Base-by-base conservation (phyloP, 2,797 vertebrate genomes). In the Kryptolebias ocellatus region DNA sequence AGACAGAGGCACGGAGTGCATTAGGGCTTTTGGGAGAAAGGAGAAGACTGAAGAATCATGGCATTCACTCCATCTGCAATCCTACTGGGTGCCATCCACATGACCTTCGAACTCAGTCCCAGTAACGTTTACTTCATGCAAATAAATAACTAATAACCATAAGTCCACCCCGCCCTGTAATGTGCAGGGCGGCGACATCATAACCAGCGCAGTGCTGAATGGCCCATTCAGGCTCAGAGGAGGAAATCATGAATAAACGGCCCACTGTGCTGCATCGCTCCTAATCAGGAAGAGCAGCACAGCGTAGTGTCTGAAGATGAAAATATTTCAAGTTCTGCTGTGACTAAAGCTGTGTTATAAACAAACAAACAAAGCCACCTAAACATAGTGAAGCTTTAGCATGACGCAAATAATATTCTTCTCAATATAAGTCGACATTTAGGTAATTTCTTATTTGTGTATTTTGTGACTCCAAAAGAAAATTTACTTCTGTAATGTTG, bases 51-150 rank as follows among this genome's bases (percentile, higher is more conserved):
- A 87, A 82, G 72, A 76, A 83, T 78, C 53, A 63, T 72, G 80
- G 78, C 75, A 64, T 51, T 53, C 14, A 2, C 61, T 60, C 17
- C 44, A 53, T 59, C 18, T 5, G 29, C 71, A 55, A 60, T 81
- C 73, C 81, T 86, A 63, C 76, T 87, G 86, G 81, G 70, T 84
- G 69, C 70, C 87, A 85, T 88, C 80, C 88, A 81, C 52, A 28
- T 46, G 34, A 85, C 68, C 79, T 83, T 49, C 71, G 55, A 87
- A 71, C 78, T 46, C 44, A 2, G 5, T 74, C 64, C 70, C 12
- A 61, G 68, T 55, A 53, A 70, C 60, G 51, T 2, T 46, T 20
- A 42, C 45, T 57, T 78, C 70, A 70, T 65, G 55, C 65, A 84
- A 85, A 85, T 76, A 70, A 78, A 80, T 54, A 83, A 72, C 76